These are phyloP conservation scores for Aethina tumida DNA, from an alignment of 1,140 invertebrate species.

Conservation along the genomic window DNA sequence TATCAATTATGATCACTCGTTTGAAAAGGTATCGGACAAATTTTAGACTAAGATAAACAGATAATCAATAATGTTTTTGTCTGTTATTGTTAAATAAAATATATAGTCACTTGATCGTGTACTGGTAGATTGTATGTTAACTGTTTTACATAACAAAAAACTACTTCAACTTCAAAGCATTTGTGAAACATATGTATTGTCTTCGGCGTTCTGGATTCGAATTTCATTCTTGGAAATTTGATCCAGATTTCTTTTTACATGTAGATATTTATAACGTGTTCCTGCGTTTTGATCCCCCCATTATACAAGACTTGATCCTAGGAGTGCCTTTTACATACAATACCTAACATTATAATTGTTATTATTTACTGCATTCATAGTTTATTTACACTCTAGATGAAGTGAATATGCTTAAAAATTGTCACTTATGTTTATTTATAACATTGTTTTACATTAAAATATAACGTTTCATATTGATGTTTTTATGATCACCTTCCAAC, in stretches of 20 bases:
- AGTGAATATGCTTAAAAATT: conserved; percentile 16
- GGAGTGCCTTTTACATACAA: conserved; percentile 30
- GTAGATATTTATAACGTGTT: conserved; percentile 7
- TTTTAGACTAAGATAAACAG: no score
- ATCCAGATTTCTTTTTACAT: neutral
- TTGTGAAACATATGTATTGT: no score
- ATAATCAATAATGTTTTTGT: no score
- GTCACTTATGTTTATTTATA: conserved; percentile 22
- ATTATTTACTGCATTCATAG: conserved; percentile 14
- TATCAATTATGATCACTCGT: no score
- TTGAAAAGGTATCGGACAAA: no score
- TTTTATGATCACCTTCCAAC: neutral
- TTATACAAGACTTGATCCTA: conserved; percentile 23
- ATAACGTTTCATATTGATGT: conserved; percentile 9
- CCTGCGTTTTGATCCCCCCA: conserved; percentile 7
- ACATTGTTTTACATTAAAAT: conserved; percentile 27
- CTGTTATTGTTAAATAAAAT: no score
- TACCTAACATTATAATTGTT: conserved; percentile 17
- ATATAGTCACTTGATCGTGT: no score
- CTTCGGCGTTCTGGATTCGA: no score
- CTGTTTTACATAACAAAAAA: no score
- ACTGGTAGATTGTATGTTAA: no score
- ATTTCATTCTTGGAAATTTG: no score
- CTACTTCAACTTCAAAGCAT: no score
- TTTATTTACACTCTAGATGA: conserved; percentile 19